Evolutionary conservation across 2,797 vertebrate genomes (phyloP).

Genomic region (Triplophysa bombifrons): DNA sequence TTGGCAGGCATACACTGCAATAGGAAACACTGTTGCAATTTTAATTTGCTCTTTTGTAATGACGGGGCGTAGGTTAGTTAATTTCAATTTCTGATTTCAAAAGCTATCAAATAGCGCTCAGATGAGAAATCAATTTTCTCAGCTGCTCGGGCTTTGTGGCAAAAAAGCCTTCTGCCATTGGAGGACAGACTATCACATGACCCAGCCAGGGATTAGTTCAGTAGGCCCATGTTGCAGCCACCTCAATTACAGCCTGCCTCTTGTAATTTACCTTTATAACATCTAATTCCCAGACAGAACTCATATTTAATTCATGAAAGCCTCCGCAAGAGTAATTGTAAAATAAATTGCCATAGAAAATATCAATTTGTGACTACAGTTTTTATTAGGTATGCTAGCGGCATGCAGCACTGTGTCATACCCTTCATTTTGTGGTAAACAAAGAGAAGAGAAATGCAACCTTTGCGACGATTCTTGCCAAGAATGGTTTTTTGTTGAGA

Average conservation of each 20-base stretch:
- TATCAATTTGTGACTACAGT: constrained; percentile 87
- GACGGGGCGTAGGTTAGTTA: constrained; percentile 98
- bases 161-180: constrained; percentile 82
- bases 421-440: constrained; percentile 79
- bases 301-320: constrained; percentile 99
- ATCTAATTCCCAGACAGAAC: constrained; percentile 99
- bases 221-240: constrained; percentile 92
- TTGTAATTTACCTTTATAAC: constrained; percentile 99
- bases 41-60: constrained; percentile 99
- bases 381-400: constrained; percentile 86
- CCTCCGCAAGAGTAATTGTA: constrained; percentile 96
- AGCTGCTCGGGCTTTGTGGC: constrained; percentile 97
- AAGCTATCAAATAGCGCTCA: constrained; percentile 99
- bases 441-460: constrained; percentile 53
- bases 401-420: constrained; percentile 78
- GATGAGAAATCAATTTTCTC: constrained; percentile 99
- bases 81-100: constrained; percentile 99
- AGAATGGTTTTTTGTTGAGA: constrained; percentile 31
- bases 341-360: constrained; percentile 97
- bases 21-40: constrained; percentile 88
- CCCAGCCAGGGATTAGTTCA: constrained; percentile 95
- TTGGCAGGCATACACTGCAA: constrained; percentile 84
- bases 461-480: constrained; percentile 36
- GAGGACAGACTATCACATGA: constrained; percentile 85
- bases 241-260: constrained; percentile 99